Percentiles rank a stretch among this genome's conserved stretches.
These are phyloP conservation scores for Cantharis rufa DNA, from an alignment of 2,888 invertebrate genomes.

Conservation along the genomic window DNA sequence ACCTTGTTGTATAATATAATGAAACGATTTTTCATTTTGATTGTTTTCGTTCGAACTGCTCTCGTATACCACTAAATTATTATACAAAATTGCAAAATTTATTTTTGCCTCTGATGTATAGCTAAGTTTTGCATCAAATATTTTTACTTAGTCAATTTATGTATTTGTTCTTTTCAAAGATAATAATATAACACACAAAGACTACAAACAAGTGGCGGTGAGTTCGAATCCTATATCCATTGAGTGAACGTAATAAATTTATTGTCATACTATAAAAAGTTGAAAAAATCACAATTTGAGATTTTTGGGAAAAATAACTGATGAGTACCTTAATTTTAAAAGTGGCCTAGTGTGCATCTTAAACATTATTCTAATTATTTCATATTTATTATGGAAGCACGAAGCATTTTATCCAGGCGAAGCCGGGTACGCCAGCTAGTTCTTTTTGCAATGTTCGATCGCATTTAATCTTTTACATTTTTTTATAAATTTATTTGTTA, in stretches of 20 bases:
- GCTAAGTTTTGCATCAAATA: not conserved
- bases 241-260: not conserved
- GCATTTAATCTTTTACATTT: too few species aligned
- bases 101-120: not conserved
- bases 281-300: too few species aligned
- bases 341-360: too few species aligned
- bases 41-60: not conserved
- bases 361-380: too few species aligned
- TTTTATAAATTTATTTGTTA: too few species aligned
- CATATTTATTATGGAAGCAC: too few species aligned
- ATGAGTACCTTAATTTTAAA: too few species aligned
- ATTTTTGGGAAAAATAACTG: too few species aligned
- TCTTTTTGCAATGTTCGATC: too few species aligned
- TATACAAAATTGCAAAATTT: not conserved
- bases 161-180: not conserved
- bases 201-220: not conserved
- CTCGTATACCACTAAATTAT: not conserved
- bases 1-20: too few species aligned
- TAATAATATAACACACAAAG: not conserved
- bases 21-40: not conserved
- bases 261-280: too few species aligned
- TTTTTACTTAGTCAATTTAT: not conserved
- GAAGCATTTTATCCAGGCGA: not conserved
- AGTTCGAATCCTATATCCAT: not conserved
- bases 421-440: too few species aligned